These are phyloP conservation scores for Crossaster papposus DNA, from an alignment of 53 echinoderm and acorn worm genomes.

Conservation along the genomic window DNA sequence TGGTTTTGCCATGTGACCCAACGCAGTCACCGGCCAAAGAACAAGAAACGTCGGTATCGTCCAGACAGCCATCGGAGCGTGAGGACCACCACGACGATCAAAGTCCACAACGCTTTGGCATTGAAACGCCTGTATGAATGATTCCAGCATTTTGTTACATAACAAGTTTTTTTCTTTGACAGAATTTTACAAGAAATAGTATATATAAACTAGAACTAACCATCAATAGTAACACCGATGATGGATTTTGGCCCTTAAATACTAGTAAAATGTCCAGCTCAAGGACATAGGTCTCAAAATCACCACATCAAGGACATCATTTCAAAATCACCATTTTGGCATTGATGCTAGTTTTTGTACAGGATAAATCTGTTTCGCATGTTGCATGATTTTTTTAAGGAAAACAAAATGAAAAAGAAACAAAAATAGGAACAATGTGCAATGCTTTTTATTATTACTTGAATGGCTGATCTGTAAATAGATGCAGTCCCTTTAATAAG, in stretches of 20 bases:
- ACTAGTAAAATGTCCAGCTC: too few relatives aligned
- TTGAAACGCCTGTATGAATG: constrained; percentile 50
- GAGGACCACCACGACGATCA: constrained; percentile 32
- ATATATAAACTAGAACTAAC: not conserved
- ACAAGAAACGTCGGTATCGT: not conserved
- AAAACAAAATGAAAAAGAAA: constrained; percentile 1
- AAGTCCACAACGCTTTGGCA: not conserved
- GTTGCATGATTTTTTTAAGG: constrained; percentile 38
- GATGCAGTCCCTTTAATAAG: not conserved
- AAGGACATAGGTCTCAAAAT: too few relatives aligned
- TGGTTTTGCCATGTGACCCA: not conserved
- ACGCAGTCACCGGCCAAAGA: constrained; percentile 12
- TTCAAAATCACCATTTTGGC: not conserved
- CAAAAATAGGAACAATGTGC: constrained; percentile 36
- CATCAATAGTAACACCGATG: too few relatives aligned
- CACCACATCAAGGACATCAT: too few relatives aligned
- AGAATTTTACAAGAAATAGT: not conserved
- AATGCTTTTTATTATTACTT: constrained; percentile 37
- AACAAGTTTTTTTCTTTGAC: not conserved
- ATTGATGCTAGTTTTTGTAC: not conserved
- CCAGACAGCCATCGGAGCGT: not conserved
- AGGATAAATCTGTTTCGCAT: constrained; percentile 17
- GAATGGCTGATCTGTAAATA: constrained; percentile 50
- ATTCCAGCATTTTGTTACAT: not conserved
- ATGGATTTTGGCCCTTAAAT: too few relatives aligned